A percentile compares a stretch with the other conserved stretches of the same genome.
Conservation (phyloP, 2,797 vertebrate genomes). For the Sebastes vulpes region DNA sequence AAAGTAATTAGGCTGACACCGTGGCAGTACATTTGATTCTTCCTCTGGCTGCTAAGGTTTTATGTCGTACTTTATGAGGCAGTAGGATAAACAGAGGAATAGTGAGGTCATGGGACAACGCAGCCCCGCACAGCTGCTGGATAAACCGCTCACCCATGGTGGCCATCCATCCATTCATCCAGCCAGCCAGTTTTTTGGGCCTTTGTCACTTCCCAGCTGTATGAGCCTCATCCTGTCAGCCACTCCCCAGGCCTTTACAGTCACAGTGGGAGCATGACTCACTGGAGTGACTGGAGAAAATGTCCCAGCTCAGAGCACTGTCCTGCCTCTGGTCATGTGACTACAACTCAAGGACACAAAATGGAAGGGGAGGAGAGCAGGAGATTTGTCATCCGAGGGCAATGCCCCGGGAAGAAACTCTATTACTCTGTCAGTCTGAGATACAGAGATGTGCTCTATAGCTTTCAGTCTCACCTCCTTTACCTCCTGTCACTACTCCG, state of each 20-base stretch:
- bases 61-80: conserved; percentile 69
- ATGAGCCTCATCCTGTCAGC: conserved; percentile 41
- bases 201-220: conserved; percentile 51
- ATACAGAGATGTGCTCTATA: conserved; percentile 24
- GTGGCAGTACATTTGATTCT: conserved; percentile 45
- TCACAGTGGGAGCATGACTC: conserved; percentile 64
- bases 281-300: conserved; percentile 56
- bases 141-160: conserved; percentile 61
- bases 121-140: conserved; percentile 40
- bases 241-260: conserved; percentile 35
- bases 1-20: conserved; percentile 66
- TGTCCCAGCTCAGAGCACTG: conserved; percentile 42
- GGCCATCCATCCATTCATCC: conserved; percentile 53
- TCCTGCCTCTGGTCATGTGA: conserved; percentile 49
- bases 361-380: conserved; percentile 21
- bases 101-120: conserved; percentile 56
- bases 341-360: conserved; percentile 54
- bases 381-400: conserved; percentile 41
- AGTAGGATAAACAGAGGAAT: conserved; percentile 68
- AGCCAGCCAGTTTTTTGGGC: conserved; percentile 33
- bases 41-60: conserved; percentile 47
- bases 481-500: neutral
- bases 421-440: conserved; percentile 29
- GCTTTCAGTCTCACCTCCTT: conserved; percentile 17
- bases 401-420: conserved; percentile 23